Evolutionary conservation across 1,140 invertebrate species (phyloP), one percentile per base, ranked within the genome.

Genomic region (Geopemphigus sp.): DNA sequence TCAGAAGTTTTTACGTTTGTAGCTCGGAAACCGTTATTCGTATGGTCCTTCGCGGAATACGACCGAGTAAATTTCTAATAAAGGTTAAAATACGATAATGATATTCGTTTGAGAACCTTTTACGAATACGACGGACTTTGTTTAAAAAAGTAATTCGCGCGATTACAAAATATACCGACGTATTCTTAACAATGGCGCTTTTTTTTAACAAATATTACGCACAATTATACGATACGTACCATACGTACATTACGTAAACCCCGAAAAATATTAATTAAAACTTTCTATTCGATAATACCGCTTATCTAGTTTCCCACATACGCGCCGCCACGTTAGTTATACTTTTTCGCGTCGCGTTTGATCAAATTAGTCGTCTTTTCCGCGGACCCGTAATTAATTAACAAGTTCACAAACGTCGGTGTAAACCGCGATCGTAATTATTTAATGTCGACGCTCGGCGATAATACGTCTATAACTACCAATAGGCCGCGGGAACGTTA

Each of bases 11-110:
- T 68, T 50, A 50, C 50, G 17, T 68, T 47, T 50, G 50, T 68
- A 68, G 22, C 22, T 47, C 45, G 14, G 5, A 68, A 68, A 14
- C 45, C 66, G 24, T 68, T 50, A 14, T 39, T 4, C 26, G n/a
- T 26, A 19, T 68, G 50, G 47, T 68, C 22, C 15, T 68, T 68
- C 26, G 50, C 22, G 24, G 50, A 68, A 50, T 68, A 50, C 66
- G 50, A 68, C 15, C 14, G 26, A 22, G 14, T 24, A 50, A 68
- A 68, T 68, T 68, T 68, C 39, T 47, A 68, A 68, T 50, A 26
- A 68, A 68, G 24, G n/a, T 68, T 47, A 26, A 68, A 68, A 24
- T 50, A 68, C n/a, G 15, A 68, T 50, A 17, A 50, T 50, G 5
- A 50, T n/a, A 24, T 68, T 17, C 22, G 39, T 14, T 68, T 26